These are phyloP conservation scores for Ophioninae sp. DNA, from an alignment of 2,888 invertebrate species.

Conservation along the genomic window DNA sequence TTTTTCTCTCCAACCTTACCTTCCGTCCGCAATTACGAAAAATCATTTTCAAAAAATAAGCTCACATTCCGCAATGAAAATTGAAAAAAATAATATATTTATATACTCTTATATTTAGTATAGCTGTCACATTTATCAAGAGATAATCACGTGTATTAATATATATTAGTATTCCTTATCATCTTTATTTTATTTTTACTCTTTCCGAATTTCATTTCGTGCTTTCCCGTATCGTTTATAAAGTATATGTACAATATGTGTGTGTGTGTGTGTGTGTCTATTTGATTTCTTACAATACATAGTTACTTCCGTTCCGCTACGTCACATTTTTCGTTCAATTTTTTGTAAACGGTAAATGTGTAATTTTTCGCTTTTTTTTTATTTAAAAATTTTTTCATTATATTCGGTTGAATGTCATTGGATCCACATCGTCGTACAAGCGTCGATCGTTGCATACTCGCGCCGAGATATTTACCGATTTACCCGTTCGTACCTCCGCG, in stretches of 20 bases:
- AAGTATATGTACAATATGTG: conserved; percentile 50
- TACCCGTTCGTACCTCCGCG: not conserved
- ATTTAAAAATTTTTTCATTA: not conserved
- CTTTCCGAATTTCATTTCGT: conserved; percentile 50
- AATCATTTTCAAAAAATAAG: conserved; percentile 26
- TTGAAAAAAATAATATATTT: conserved; percentile 25
- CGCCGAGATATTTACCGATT: conserved; percentile 16
- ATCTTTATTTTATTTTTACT: conserved; percentile 56
- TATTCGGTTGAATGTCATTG: conserved; percentile 29
- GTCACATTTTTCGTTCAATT: conserved; percentile 3
- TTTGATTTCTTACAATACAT: conserved; percentile 65
- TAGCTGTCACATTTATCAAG: conserved; percentile 53
- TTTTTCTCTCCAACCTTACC: not conserved
- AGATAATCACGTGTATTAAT: conserved; percentile 60
- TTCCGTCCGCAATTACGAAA: conserved; percentile 5
- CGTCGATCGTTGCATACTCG: conserved; percentile 1
- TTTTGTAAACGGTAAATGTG: not conserved
- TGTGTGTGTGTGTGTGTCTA: conserved; percentile 53
- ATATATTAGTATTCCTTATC: conserved; percentile 59
- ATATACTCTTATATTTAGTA: not conserved
- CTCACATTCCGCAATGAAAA: conserved; percentile 11
- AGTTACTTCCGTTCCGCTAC: conserved; percentile 51
- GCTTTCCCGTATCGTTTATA: conserved; percentile 58
- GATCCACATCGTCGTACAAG: conserved; percentile 36
- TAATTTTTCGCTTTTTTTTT: conserved; percentile 6